phyloP scores from a whole-genome alignment of 2,113 vertebrate species.

The Scomber japonicus region DNA sequence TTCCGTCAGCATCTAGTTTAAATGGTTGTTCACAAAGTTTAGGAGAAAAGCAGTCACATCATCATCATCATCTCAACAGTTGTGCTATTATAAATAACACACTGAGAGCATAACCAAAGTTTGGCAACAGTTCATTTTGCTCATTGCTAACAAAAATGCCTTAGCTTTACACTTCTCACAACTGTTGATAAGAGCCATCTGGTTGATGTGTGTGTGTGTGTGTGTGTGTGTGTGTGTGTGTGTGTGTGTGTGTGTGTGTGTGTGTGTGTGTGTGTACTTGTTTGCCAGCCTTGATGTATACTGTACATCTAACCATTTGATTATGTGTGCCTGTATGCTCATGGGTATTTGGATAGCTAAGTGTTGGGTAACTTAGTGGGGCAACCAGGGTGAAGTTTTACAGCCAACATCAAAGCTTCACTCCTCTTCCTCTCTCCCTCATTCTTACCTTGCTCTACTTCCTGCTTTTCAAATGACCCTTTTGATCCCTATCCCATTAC shows the following conservation, averaged over 20 bases:
- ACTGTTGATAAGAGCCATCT: neutral
- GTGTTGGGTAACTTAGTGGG: slow-evolving; percentile 13
- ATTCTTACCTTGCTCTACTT: slow-evolving; percentile 29
- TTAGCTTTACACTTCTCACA: slow-evolving; percentile 1
- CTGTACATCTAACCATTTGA: too few relatives aligned
- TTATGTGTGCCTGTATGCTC: neutral
- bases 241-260: too few relatives aligned
- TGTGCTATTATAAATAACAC: too few relatives aligned
- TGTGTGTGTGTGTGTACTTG: neutral
- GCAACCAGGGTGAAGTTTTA: slow-evolving; percentile 63
- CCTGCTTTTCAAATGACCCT: slow-evolving; percentile 21
- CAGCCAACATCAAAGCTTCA: slow-evolving; percentile 74
- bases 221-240: neutral
- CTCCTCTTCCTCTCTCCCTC: slow-evolving; percentile 48
- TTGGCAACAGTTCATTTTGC: slow-evolving; percentile 4
- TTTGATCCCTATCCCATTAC: slow-evolving; percentile 21
- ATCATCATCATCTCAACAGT: neutral
- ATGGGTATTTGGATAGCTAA: neutral
- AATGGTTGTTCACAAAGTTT: neutral
- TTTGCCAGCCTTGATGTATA: too few relatives aligned
- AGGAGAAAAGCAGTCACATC: slow-evolving; percentile 3
- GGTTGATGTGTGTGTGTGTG: neutral
- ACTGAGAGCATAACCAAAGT: neutral
- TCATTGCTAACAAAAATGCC: slow-evolving; percentile 11
- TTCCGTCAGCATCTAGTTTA: neutral